Conservation (phyloP, 2,113 vertebrate species). For the Rhynchopsitta pachyrhyncha region DNA sequence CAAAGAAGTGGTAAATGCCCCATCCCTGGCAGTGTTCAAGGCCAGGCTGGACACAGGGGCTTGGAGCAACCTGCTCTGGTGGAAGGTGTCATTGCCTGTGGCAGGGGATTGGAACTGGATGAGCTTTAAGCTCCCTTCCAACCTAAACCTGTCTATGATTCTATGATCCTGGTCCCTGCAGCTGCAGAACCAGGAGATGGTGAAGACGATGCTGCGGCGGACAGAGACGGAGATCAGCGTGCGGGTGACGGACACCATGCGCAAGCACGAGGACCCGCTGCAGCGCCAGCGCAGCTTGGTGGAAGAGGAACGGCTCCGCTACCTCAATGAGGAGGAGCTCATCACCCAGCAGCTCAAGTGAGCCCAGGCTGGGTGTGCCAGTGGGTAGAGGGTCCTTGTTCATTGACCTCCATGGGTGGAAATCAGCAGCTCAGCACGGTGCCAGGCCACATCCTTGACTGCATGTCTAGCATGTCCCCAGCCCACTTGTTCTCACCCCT, state of each 20-base stretch:
- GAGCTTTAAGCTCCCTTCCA: neutral
- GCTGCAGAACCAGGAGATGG: slow-evolving; percentile 93
- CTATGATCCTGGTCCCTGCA: neutral
- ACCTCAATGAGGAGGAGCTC: slow-evolving; percentile 97
- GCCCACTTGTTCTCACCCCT: neutral
- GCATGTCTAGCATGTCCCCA: rapidly evolving
- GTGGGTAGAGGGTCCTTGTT: neutral
- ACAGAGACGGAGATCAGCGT: slow-evolving; percentile 92
- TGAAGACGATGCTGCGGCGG: slow-evolving; percentile 87
- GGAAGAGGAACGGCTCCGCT: slow-evolving; percentile 96
- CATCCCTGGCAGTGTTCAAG: neutral
- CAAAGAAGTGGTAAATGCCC: neutral
- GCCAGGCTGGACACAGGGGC: neutral
- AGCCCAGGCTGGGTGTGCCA: neutral
- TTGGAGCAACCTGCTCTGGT: neutral
- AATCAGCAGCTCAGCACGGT: neutral
- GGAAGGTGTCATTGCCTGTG: too few relatives aligned
- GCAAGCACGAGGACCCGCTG: slow-evolving; percentile 95
- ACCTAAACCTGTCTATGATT: too few relatives aligned
- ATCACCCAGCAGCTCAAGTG: slow-evolving; percentile 98
- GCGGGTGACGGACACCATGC: slow-evolving; percentile 88
- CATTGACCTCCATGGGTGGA: neutral
- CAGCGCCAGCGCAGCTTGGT: slow-evolving; percentile 96
- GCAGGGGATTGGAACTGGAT: neutral
- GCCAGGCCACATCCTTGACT: neutral